Percentiles rank a stretch among this genome's conserved stretches.
phyloP scores from a whole-genome alignment of 2,113 vertebrate species.

The Ailurus styani region DNA sequence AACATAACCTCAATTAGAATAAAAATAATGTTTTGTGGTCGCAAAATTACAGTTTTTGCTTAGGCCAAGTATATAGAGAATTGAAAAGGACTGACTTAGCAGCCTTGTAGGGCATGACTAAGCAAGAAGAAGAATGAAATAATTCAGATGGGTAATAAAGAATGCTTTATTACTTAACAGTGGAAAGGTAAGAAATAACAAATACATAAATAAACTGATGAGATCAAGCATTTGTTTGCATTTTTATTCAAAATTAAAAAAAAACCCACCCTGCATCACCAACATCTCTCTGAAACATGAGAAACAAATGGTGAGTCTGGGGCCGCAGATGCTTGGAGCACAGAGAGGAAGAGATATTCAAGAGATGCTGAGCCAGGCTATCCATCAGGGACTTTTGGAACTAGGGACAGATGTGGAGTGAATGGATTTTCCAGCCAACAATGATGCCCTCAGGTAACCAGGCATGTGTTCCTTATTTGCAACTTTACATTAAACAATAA shows the following conservation, averaged over 20 bases:
- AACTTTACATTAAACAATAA: constrained; percentile 23
- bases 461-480: constrained; percentile 43
- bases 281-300: not conserved
- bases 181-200: not conserved
- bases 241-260: not conserved
- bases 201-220: not conserved
- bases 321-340: not conserved
- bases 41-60: not conserved
- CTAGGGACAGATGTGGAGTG: not conserved
- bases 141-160: not conserved
- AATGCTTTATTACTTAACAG: not conserved
- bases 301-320: not conserved
- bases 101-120: not conserved
- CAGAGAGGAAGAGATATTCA: not conserved
- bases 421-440: constrained; percentile 9
- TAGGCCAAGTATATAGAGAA: not conserved
- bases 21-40: not conserved
- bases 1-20: not conserved
- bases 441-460: not conserved
- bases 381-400: not conserved
- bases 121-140: not conserved
- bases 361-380: not conserved
- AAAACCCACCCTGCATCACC: not conserved
- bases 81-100: not conserved
- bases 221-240: not conserved